Percentiles rank a stretch among this genome's conserved stretches.
phyloP scores from a whole-genome alignment of 2,797 vertebrate species.

The Pseudochaenichthys georgianus region DNA sequence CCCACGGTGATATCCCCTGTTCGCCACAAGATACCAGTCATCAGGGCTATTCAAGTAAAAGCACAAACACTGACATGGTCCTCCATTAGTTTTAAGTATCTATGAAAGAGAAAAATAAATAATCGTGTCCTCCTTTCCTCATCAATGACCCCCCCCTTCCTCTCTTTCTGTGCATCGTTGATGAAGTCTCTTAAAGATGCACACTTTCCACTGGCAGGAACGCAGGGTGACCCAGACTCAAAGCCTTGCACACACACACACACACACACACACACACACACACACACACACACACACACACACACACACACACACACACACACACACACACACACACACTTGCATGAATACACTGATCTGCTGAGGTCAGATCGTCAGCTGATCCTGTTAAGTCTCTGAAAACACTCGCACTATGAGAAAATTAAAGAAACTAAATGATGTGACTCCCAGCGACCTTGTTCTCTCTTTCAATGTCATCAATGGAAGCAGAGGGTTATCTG shows the following conservation, averaged over 20 bases:
- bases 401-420: background rate
- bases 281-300: too few relatives aligned
- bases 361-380: slow-evolving; percentile 31
- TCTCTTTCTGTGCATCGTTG: slow-evolving; percentile 68
- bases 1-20: slow-evolving; percentile 1
- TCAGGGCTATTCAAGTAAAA: background rate
- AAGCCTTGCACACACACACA: background rate
- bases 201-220: slow-evolving; percentile 82
- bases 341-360: slow-evolving; percentile 25
- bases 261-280: background rate
- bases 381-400: slow-evolving; percentile 8
- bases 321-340: slow-evolving; percentile 1
- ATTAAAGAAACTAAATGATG: background rate
- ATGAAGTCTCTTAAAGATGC: slow-evolving; percentile 85
- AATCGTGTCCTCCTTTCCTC: background rate
- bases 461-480: background rate
- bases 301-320: too few relatives aligned
- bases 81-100: background rate
- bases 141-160: slow-evolving; percentile 31
- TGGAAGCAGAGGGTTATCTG: too few relatives aligned
- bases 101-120: background rate
- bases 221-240: slow-evolving; percentile 50
- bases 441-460: background rate
- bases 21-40: background rate
- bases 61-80: background rate